phyloP scores from a whole-genome alignment of 1,140 invertebrate species.

The Anadara kagoshimensis region DNA sequence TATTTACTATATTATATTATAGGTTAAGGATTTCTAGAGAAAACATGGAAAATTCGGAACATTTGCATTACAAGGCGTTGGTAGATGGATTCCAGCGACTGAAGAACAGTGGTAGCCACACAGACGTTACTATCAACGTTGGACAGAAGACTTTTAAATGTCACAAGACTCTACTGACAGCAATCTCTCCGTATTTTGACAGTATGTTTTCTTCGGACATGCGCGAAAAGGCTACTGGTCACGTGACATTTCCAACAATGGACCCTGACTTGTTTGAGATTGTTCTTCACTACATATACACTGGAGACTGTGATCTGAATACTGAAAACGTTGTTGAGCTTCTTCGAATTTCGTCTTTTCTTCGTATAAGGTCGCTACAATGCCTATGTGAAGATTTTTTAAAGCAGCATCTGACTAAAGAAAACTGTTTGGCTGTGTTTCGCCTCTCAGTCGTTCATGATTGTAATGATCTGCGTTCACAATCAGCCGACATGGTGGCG shows the following conservation, averaged over 20 bases:
- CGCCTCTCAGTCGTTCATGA: conserved; percentile 54
- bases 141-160: conserved; percentile 50
- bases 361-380: conserved; percentile 62
- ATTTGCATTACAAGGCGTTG: neutral
- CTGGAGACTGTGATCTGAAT: conserved; percentile 52
- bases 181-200: conserved; percentile 54
- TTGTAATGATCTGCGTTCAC: conserved; percentile 51
- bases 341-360: conserved; percentile 54
- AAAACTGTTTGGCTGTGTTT: conserved; percentile 64
- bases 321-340: conserved; percentile 60
- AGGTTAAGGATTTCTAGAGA: too few relatives aligned
- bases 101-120: conserved; percentile 39
- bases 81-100: conserved; percentile 39
- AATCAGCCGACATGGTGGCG: conserved; percentile 52
- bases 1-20: too few relatives aligned
- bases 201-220: conserved; percentile 64
- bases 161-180: conserved; percentile 49
- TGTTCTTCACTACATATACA: conserved; percentile 65
- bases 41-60: neutral
- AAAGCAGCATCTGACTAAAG: conserved; percentile 48
- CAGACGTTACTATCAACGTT: conserved; percentile 50
- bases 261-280: conserved; percentile 56
- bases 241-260: conserved; percentile 63
- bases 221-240: conserved; percentile 62
- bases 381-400: conserved; percentile 61